Evolutionary conservation across 2,113 vertebrate species (phyloP), one percentile per base, ranked within the genome.

Genomic region (Sakesphorus luctuosus): DNA sequence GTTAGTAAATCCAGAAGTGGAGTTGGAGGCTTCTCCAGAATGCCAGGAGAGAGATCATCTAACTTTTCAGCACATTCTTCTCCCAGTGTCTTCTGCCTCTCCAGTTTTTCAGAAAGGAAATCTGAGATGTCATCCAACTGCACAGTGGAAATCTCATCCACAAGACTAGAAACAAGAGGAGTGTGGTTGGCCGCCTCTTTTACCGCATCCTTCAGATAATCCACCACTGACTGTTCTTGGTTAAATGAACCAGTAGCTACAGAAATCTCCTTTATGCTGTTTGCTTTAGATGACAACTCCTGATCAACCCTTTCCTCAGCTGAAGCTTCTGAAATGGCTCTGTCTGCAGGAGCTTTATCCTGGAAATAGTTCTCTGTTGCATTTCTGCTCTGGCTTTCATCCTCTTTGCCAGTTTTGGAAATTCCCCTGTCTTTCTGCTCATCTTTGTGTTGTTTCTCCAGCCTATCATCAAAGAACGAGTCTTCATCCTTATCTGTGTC

Each of bases 401-500:
- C 79, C 38, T 96, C 96, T 90, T 96, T 87, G 35, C 72, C 93
- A 68, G 89, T 62, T 68, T 94, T 94, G 56, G 89, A 82, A 92
- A 46, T 89, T 43, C 71, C 83, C 86, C 56, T 71, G 40, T 97
- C 92, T 90, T 96, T 95, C 66, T 95, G 84, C 55, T 97, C 87
- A 82, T 80, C 69, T 96, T 96, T 94, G 63, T 72, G 86, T 14
- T 91, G 92, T 35, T 98, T 97, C 84, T 98, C 96, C 59, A 97
- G 96, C 21, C 94, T 91, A 62, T 98, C 98, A 82, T 98, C 98
- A 19, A 97, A 96, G 47, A 98, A 98, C 8, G 97, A 98, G 53
- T 98, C 98, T 78, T 99, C 98, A n/a, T 99, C 98, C 92, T 98
- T 98, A 58, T 97, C 98, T 77, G 96, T 94, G 55, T 98, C 98